Percentiles rank a stretch among this genome's conserved stretches.
phyloP scores from a whole-genome alignment of 1,140 invertebrate genomes.

The Streblospio benedicti region DNA sequence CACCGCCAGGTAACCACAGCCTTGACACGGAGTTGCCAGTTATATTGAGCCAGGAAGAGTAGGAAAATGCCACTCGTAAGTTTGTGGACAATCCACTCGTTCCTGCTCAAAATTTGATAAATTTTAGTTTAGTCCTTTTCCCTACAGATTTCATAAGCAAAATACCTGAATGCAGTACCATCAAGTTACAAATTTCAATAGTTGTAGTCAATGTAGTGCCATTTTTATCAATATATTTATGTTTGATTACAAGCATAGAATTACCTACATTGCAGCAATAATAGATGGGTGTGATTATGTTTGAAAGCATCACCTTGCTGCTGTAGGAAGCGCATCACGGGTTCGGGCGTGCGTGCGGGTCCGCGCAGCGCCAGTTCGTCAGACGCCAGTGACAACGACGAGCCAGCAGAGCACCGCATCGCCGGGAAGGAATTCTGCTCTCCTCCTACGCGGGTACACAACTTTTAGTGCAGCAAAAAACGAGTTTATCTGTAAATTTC shows the following conservation, averaged over 20 bases:
- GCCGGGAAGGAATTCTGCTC: slow-evolving; percentile 62
- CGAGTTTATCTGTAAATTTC: no score
- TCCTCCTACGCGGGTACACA: no score
- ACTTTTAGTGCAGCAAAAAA: no score
- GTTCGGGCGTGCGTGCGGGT: slow-evolving; percentile 60
- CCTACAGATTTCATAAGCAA: no score
- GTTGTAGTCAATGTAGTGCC: background rate
- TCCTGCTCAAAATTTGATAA: no score
- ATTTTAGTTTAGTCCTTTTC: no score
- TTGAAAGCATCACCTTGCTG: slow-evolving; percentile 46
- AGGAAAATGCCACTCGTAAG: no score
- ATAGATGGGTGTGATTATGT: slow-evolving; percentile 16
- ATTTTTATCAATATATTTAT: slow-evolving; percentile 24
- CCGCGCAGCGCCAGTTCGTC: slow-evolving; percentile 76
- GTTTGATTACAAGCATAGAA: slow-evolving; percentile 10
- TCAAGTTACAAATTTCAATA: background rate
- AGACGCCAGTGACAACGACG: slow-evolving; percentile 76
- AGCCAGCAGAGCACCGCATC: slow-evolving; percentile 72
- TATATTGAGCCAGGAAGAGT: no score
- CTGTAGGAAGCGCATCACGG: slow-evolving; percentile 55
- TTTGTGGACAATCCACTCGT: no score
- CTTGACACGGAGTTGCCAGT: no score
- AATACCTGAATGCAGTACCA: background rate
- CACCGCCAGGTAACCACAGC: no score
- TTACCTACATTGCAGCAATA: slow-evolving; percentile 23